These are phyloP conservation scores for Turdus rufiventris DNA, from an alignment of 2,113 vertebrate species.

Conservation along the genomic window DNA sequence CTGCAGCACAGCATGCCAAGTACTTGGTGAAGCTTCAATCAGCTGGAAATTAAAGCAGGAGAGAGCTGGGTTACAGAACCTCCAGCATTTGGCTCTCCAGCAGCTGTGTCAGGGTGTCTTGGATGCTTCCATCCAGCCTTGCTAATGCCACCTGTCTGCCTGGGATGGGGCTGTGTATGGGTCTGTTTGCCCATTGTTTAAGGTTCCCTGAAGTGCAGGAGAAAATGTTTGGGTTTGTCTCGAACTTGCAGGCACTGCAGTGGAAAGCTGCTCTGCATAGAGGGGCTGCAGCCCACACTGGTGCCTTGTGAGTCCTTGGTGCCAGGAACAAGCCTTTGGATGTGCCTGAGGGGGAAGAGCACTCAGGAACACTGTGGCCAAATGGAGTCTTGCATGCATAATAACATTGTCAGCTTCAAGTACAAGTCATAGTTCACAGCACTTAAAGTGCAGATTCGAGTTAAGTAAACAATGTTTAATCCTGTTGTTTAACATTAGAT, in stretches of 20 bases:
- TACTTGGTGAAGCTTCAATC: not conserved
- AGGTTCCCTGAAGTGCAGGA: not conserved
- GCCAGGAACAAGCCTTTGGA: not conserved
- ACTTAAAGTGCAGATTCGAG: not conserved
- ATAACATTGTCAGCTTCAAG: not conserved
- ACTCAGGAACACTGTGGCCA: not conserved
- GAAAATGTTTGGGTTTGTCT: not conserved
- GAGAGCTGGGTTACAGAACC: not conserved
- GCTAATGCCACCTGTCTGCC: not conserved
- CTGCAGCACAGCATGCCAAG: rapidly evolving
- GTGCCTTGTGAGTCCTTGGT: not conserved
- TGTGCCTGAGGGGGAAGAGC: not conserved
- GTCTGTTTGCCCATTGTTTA: rapidly evolving
- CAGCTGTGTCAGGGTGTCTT: not conserved
- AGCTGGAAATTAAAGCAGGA: not conserved
- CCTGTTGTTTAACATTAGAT: not conserved
- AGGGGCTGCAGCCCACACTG: not conserved
- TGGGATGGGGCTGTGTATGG: rapidly evolving
- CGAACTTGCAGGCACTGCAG: not conserved
- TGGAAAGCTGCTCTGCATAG: not conserved
- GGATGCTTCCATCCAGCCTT: rapidly evolving
- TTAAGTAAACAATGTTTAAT: not conserved
- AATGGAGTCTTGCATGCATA: not conserved
- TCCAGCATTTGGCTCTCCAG: rapidly evolving
- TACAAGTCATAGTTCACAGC: not conserved